A percentile compares a stretch with the other conserved stretches of the same genome.
These are phyloP conservation scores for Montipora cactus DNA, from an alignment of 64 coral and sea anemone genomes.

Conservation along the genomic window DNA sequence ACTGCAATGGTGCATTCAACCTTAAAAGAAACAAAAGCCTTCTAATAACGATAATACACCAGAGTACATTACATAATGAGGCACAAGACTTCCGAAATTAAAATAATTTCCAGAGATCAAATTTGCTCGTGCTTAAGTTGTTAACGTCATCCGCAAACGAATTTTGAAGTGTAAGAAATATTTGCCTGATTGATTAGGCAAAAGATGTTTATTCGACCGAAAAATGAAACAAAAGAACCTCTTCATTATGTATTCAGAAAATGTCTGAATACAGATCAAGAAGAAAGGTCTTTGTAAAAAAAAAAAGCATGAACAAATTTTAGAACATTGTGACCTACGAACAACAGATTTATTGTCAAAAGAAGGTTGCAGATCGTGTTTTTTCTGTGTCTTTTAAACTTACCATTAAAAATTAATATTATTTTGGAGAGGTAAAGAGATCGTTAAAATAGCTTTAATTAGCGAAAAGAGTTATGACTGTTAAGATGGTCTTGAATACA, in stretches of 20 bases:
- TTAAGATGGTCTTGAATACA: too few species aligned
- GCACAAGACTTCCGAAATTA: too few species aligned
- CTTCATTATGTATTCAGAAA: conserved; percentile 45
- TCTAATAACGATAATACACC: not conserved
- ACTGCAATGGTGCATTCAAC: not conserved
- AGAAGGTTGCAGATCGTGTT: not conserved
- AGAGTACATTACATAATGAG: conserved; percentile 2
- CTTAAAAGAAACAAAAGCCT: conserved; percentile 15
- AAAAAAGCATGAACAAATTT: not conserved
- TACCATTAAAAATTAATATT: not conserved
- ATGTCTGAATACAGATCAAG: not conserved
- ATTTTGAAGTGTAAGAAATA: not conserved
- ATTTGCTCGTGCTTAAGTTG: not conserved
- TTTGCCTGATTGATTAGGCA: too few species aligned
- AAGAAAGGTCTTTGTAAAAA: conserved; percentile 1
- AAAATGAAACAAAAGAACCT: not conserved
- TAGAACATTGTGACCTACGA: not conserved
- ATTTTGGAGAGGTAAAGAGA: too few species aligned
- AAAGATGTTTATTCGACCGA: conserved; percentile 7
- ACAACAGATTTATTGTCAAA: not conserved
- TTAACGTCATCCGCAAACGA: too few species aligned
- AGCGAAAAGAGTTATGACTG: too few species aligned
- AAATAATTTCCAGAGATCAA: not conserved
- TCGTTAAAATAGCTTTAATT: too few species aligned
- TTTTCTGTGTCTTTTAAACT: not conserved